Base-by-base conservation (phyloP, 2,888 invertebrate species). In the Ceramica pisi region DNA sequence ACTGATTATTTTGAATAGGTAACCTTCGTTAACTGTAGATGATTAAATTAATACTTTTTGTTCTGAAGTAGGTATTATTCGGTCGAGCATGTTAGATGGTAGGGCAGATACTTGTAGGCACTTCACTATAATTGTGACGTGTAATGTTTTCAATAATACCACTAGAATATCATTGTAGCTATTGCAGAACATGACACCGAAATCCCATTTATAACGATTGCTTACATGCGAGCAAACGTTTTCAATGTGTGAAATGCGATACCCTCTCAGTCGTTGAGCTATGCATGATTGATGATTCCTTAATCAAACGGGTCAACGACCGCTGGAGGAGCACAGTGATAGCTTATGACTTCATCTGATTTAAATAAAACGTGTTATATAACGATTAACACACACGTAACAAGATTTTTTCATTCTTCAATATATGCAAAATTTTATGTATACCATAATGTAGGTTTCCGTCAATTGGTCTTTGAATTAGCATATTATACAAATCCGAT, bases 271-370 rank as follows among this genome's bases (percentile, higher is more conserved):
- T 88, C 88, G 89, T 88, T 84, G 88, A 89, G 90, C 90, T 89
- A 92, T 90, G 87, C 82, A 87, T 94, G 95, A 95, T 95, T 95
- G 94, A 95, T 94, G 93, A 94, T 93, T 91, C 93, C 92, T 94
- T 94, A 94, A 95, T 95, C 94, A 94, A 90, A 88, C 82, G 88
- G 93, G 93, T 94, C 94, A 87, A 83, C 88, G 91, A 94, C 92
- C 88, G 83, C 70, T 68, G 84, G 81, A 87, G 85, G 71, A 83
- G 74, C 86, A 76, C 81, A 86, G 86, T 88, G 90, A 91, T 91
- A 91, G 90, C 91, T 89, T 89, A 90, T 90, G 92, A 93, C 90
- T 91, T 91, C 91, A 92, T 91, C 87, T 89, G 87, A 87, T 91
- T 91, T 88, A 84, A 90, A 91, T 90, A 88, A 90, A 89, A 90